These are phyloP conservation scores for Gadus chalcogrammus DNA, from an alignment of 2,113 vertebrate genomes.

Conservation along the genomic window DNA sequence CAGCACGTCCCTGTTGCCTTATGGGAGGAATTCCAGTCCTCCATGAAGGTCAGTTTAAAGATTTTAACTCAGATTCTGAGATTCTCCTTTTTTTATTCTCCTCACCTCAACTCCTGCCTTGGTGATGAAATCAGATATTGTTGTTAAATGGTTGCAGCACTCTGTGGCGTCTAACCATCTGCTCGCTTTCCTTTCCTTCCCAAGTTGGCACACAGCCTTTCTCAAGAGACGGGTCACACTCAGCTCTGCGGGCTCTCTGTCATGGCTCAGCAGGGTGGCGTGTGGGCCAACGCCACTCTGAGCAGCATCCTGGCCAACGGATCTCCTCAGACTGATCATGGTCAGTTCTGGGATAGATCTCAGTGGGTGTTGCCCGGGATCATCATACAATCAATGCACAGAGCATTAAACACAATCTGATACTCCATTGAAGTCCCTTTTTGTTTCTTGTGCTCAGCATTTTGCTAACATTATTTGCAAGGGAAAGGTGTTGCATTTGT, in stretches of 20 bases:
- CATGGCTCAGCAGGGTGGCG: conserved; percentile 86
- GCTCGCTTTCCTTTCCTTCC: conserved; percentile 38
- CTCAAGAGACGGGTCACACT: conserved; percentile 87
- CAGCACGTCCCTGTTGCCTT: conserved; percentile 89
- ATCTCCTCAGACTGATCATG: conserved; percentile 82
- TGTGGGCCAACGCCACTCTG: conserved; percentile 89
- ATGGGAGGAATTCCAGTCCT: conserved; percentile 93
- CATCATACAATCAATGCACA: no score
- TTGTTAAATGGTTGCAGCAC: neutral
- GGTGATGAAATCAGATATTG: no score
- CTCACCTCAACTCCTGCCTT: neutral
- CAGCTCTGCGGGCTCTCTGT: conserved; percentile 86
- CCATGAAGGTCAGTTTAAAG: conserved; percentile 84
- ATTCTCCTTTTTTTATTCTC: neutral
- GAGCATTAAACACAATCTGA: no score
- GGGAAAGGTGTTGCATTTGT: no score
- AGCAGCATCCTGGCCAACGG: conserved; percentile 87
- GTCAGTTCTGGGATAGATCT: conserved; percentile 55
- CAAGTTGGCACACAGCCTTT: conserved; percentile 88
- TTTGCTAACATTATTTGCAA: no score
- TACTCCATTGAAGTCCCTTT: no score
- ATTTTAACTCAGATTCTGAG: neutral
- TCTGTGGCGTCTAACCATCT: neutral
- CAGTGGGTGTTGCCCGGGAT: no score
- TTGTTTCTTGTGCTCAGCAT: no score